phyloP scores from a whole-genome alignment of 2,888 invertebrate genomes.

The Phaedon cochleariae region DNA sequence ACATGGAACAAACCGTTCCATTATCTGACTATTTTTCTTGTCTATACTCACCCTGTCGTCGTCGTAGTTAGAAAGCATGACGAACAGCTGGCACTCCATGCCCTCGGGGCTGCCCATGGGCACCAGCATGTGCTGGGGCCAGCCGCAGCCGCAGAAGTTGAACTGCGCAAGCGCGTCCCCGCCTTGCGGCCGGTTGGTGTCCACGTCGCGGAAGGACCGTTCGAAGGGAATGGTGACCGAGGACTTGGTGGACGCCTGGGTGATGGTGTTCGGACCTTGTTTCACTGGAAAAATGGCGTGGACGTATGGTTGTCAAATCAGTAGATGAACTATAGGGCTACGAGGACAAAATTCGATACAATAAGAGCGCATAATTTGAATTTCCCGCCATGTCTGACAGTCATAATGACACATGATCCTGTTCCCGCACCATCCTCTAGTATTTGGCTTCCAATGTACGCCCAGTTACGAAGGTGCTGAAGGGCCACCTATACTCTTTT shows the following conservation, averaged over 20 bases:
- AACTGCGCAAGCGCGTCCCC: constrained; percentile 67
- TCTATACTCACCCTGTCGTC: constrained; percentile 68
- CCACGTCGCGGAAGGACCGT: constrained; percentile 78
- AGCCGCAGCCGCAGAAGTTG: constrained; percentile 89
- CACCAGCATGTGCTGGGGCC: constrained; percentile 84
- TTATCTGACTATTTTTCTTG: no score
- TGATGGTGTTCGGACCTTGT: constrained; percentile 73
- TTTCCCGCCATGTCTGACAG: no score
- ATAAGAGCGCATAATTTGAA: no score
- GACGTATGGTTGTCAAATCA: no score
- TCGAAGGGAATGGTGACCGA: constrained; percentile 86
- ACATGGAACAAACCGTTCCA: no score
- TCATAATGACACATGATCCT: no score
- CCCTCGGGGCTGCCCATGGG: constrained; percentile 77
- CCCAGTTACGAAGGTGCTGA: no score
- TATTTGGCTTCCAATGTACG: no score
- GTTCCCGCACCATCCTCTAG: no score
- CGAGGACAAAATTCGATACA: no score
- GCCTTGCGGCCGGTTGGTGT: constrained; percentile 69
- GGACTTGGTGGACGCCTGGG: constrained; percentile 74
- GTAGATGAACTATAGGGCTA: no score
- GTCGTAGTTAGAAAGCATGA: constrained; percentile 78
- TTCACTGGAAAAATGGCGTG: constrained; percentile 64
- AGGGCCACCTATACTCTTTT: no score
- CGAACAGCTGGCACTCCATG: constrained; percentile 74